Percentiles rank a stretch among this genome's conserved stretches.
phyloP scores from a whole-genome alignment of 2,797 vertebrate species.

The Nyctibius grandis region DNA sequence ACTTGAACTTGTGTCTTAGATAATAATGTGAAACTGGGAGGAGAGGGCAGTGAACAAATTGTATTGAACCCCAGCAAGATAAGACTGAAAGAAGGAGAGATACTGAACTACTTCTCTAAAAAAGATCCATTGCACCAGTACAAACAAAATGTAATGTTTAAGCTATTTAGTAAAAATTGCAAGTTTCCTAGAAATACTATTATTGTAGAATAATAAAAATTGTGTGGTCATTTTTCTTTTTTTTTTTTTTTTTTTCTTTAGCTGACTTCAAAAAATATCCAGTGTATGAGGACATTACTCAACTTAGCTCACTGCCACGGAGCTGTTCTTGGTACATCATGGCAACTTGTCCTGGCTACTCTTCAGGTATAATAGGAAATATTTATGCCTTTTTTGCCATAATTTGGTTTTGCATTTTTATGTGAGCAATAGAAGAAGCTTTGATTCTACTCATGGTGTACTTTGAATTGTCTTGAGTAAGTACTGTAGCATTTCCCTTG shows the following conservation, averaged over 20 bases:
- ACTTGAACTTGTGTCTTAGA: background rate
- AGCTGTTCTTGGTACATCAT: conserved; percentile 92
- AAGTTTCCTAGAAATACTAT: background rate
- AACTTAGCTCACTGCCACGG: conserved; percentile 97
- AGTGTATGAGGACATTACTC: conserved; percentile 96
- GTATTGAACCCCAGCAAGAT: background rate
- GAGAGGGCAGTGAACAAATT: background rate
- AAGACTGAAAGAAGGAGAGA: background rate
- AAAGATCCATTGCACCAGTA: background rate
- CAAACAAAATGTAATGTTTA: background rate
- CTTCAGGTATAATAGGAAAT: conserved; percentile 84
- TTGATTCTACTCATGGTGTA: background rate
- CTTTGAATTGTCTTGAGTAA: background rate
- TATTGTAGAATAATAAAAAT: background rate
- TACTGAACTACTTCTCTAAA: background rate
- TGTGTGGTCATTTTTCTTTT: background rate
- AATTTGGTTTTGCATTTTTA: background rate
- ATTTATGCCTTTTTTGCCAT: background rate
- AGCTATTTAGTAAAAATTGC: background rate
- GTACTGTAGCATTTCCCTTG: background rate
- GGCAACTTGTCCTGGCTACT: conserved; percentile 97
- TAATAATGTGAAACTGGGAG: background rate
- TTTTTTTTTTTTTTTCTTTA: conserved; percentile 32
- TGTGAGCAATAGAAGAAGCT: background rate
- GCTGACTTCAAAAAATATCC: conserved; percentile 98